These are phyloP conservation scores for Campoplex nolae DNA, from an alignment of 2,888 invertebrate species.

Conservation along the genomic window DNA sequence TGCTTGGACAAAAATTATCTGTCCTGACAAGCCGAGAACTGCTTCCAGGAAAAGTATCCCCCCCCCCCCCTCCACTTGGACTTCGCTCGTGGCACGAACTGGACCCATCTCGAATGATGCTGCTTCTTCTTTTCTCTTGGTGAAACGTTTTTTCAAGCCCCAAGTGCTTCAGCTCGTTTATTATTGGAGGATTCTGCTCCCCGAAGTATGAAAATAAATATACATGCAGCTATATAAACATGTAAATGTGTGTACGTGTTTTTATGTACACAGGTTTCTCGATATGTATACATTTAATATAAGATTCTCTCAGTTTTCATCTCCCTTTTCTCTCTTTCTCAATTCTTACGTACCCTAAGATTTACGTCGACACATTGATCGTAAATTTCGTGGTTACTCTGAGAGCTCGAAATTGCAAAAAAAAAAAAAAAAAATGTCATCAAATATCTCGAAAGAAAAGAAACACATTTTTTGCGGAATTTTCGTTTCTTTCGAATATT, in stretches of 20 bases:
- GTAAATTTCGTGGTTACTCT: not conserved
- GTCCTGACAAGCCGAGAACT: slow-evolving; percentile 75
- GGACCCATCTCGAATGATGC: slow-evolving; percentile 37
- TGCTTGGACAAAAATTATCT: slow-evolving; percentile 77
- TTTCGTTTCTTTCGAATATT: not conserved
- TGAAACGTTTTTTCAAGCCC: slow-evolving; percentile 11
- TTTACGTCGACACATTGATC: not conserved
- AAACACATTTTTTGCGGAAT: not conserved
- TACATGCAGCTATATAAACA: not conserved
- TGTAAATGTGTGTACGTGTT: not conserved
- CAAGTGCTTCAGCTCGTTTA: slow-evolving; percentile 67
- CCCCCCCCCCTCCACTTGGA: slow-evolving; percentile 13
- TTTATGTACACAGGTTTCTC: not conserved
- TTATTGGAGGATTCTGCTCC: slow-evolving; percentile 66
- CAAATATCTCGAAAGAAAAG: not conserved
- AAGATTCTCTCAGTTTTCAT: slow-evolving; percentile 16
- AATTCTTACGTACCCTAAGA: slow-evolving; percentile 5
- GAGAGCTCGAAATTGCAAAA: not conserved
- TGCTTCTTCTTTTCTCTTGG: slow-evolving; percentile 41
- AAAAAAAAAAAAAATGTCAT: not conserved
- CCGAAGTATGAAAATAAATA: not conserved
- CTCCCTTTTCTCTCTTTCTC: not conserved
- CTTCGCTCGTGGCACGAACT: slow-evolving; percentile 21
- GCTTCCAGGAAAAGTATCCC: slow-evolving; percentile 78
- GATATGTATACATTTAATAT: not conserved